phyloP scores from a whole-genome alignment of 1,140 invertebrate genomes.

The Lordiphosa collinella region DNA sequence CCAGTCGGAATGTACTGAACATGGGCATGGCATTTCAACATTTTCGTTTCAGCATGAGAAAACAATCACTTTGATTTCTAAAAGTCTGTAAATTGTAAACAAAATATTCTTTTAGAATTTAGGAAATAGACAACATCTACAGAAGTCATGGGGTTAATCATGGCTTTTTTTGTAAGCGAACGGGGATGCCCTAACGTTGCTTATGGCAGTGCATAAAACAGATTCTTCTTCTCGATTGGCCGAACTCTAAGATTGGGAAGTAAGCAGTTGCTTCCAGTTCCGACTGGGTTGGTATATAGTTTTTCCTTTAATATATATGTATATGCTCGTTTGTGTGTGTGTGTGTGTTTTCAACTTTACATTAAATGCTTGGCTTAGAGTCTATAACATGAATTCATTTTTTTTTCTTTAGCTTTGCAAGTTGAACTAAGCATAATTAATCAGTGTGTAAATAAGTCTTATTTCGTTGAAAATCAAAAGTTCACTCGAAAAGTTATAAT shows the following conservation, averaged over 20 bases:
- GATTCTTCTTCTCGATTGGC: too few relatives aligned
- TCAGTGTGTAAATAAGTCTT: slow-evolving; percentile 77
- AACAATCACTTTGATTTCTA: too few relatives aligned
- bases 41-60: slow-evolving; percentile 1
- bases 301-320: slow-evolving; percentile 14
- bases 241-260: too few relatives aligned
- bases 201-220: too few relatives aligned
- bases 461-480: slow-evolving; percentile 60
- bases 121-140: too few relatives aligned
- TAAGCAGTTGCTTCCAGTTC: slow-evolving; percentile 7
- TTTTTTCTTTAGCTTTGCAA: slow-evolving; percentile 39
- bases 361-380: slow-evolving; percentile 67
- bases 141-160: too few relatives aligned
- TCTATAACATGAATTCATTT: slow-evolving; percentile 56
- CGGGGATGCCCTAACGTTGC: too few relatives aligned
- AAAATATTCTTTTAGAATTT: too few relatives aligned
- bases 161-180: too few relatives aligned
- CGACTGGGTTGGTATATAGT: slow-evolving; percentile 4
- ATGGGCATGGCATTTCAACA: too few relatives aligned
- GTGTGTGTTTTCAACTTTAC: slow-evolving; percentile 28
- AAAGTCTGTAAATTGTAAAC: too few relatives aligned
- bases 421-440: slow-evolving; percentile 76
- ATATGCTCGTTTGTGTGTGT: slow-evolving; percentile 1
- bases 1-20: neutral
- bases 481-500: slow-evolving; percentile 34